Percentiles rank a stretch among this genome's conserved stretches.
phyloP scores from a whole-genome alignment of 2,888 invertebrate species.

The Ariolimax columbianus region DNA sequence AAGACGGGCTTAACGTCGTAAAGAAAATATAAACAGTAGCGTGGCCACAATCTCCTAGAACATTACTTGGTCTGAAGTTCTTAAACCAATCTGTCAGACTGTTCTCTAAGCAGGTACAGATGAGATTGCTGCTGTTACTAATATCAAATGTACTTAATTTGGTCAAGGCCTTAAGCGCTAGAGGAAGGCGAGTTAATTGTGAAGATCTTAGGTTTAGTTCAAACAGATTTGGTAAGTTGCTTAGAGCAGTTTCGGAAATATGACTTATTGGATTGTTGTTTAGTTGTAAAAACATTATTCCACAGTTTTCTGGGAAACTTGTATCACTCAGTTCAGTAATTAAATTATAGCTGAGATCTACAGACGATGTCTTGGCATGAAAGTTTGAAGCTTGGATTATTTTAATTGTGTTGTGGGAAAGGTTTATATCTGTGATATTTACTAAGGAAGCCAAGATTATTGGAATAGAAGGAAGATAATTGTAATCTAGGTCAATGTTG shows the following conservation, averaged over 20 bases:
- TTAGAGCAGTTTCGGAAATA: neutral
- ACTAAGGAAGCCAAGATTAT: neutral
- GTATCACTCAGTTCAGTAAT: neutral
- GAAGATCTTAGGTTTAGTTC: neutral
- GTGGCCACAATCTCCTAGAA: neutral
- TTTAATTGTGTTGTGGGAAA: neutral
- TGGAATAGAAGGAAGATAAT: neutral
- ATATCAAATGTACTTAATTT: neutral
- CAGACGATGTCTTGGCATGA: neutral
- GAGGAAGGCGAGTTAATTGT: neutral
- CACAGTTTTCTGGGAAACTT: slow-evolving; percentile 3
- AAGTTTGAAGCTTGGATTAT: neutral
- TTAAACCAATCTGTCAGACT: neutral
- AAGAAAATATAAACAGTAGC: slow-evolving; percentile 1
- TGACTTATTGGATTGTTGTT: neutral
- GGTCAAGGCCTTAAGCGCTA: neutral
- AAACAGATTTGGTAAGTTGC: neutral
- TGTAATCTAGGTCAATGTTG: neutral
- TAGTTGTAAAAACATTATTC: neutral
- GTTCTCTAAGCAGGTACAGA: neutral
- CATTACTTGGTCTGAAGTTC: neutral
- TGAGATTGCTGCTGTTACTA: neutral
- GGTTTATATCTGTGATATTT: neutral
- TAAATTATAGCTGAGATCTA: neutral
- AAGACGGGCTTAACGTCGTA: neutral